Base-by-base conservation (phyloP, 2,113 vertebrate genomes). In the Cynopterus brachyotis region DNA sequence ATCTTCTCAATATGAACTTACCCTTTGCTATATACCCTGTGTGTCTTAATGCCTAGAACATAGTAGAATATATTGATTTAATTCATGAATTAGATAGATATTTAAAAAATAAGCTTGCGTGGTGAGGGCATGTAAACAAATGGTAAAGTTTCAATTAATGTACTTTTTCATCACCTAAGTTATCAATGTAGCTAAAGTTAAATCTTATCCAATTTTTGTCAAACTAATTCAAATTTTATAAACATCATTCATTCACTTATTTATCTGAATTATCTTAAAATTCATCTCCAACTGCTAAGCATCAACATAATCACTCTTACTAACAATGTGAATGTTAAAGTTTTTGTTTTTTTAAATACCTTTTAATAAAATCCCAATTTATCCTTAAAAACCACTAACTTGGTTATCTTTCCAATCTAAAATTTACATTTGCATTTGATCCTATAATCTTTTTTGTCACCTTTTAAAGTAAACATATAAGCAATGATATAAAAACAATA, bases 381-480 rank as follows among this genome's bases (percentile, higher is more conserved):
- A 53, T 57, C 47, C 17, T 86, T 81, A 82, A 93, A 93, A 87
- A 79, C 88, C 84, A 73, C 69, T 53, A 16, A 30, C 59, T 85
- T 84, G 2, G 40, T 70, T 89, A 50, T 81, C 64, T 82, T 96
- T 86, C 78, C 13, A 91, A 22, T 69, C 2, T 32, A 91, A 95
- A 91, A 7, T 73, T 0, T 13, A 94, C 10, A 57, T 16, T 96
- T 62, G 4, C 12, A 62, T 95, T 94, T 45, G 42, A 89, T 24
- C 42, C 72, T 28, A 30, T 86, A 67, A 85, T 62, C 53, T 87
- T 55, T 80, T 80, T 40, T 94, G 22, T 55, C 85, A 89, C n/a
- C 32, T 70, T 95, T 80, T 55, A 72, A 82, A 60, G 19, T 85
- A 89, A 94, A 91, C 89, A 69, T 47, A 35, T 53, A 60, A 73